Evolutionary conservation across 2,113 vertebrate species (phyloP).

Genomic region (Callithrix jacchus): DNA sequence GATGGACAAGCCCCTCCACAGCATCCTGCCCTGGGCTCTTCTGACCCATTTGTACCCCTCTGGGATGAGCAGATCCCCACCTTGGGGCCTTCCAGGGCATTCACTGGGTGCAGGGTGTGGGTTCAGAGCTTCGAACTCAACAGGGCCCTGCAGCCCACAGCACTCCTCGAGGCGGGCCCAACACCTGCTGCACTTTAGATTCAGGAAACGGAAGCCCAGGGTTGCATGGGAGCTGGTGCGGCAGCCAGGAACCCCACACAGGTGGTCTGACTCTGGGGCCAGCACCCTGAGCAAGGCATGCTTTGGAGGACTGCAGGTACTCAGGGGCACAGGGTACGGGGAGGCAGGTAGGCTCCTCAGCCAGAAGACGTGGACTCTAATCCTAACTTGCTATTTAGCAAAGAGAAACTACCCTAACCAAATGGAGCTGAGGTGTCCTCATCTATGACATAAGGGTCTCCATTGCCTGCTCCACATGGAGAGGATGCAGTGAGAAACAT

Average conservation of each 20-base stretch:
- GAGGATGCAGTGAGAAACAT: neutral
- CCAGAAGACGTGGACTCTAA: neutral
- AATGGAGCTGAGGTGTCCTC: neutral
- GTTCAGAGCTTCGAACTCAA: neutral
- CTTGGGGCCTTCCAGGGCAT: neutral
- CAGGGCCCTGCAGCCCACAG: neutral
- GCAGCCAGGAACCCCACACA: neutral
- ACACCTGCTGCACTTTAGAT: neutral
- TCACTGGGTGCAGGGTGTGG: accelerated
- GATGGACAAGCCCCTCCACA: neutral
- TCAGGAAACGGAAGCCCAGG: neutral
- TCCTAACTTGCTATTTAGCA: neutral
- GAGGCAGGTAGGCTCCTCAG: neutral
- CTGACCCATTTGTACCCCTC: too few species aligned
- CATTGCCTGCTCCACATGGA: neutral
- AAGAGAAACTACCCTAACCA: neutral
- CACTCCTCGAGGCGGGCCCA: neutral
- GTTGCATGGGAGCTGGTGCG: neutral
- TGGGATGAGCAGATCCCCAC: neutral
- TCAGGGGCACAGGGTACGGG: neutral
- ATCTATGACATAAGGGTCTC: neutral
- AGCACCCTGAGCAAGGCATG: neutral
- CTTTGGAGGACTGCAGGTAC: neutral
- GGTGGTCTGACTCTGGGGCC: neutral
- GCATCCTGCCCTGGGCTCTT: neutral